Percentiles rank a stretch among this genome's conserved stretches.
Evolutionary conservation across 2,113 vertebrate species (phyloP).

Genomic region (Pavo muticus): DNA sequence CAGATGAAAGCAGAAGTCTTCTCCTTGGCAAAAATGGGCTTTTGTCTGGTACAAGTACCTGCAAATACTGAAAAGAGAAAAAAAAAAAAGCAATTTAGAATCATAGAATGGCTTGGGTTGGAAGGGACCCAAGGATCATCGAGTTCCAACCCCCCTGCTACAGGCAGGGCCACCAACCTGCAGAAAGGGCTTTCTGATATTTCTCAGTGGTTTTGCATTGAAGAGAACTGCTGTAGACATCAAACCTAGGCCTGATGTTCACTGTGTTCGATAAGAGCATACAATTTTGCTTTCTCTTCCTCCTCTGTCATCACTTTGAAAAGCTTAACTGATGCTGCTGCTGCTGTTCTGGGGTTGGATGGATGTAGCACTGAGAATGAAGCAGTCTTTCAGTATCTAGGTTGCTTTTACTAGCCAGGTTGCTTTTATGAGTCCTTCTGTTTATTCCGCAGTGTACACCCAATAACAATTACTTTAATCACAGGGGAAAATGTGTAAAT

Average conservation of each 20-base stretch:
- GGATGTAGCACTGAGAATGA: not conserved
- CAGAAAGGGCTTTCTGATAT: not conserved
- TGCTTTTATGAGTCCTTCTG: not conserved
- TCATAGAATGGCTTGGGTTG: no score
- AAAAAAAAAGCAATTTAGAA: not conserved
- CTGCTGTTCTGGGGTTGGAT: rapidly evolving
- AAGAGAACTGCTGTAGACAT: not conserved
- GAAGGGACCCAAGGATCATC: no score
- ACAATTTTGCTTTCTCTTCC: not conserved
- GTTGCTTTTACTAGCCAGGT: not conserved
- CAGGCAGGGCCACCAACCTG: no score
- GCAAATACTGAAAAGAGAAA: not conserved
- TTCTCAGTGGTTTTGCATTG: not conserved
- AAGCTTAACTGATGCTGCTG: not conserved
- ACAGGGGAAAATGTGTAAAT: not conserved
- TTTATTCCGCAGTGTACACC: not conserved
- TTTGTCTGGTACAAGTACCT: not conserved
- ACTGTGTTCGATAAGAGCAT: not conserved
- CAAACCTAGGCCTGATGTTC: not conserved
- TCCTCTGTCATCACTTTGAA: not conserved
- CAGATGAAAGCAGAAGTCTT: not conserved
- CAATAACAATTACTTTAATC: not conserved
- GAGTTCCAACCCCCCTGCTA: no score
- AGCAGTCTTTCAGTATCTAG: no score
- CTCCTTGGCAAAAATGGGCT: not conserved